phyloP scores from a whole-genome alignment of 2,113 vertebrate species.

The Pelvicachromis taeniatus region DNA sequence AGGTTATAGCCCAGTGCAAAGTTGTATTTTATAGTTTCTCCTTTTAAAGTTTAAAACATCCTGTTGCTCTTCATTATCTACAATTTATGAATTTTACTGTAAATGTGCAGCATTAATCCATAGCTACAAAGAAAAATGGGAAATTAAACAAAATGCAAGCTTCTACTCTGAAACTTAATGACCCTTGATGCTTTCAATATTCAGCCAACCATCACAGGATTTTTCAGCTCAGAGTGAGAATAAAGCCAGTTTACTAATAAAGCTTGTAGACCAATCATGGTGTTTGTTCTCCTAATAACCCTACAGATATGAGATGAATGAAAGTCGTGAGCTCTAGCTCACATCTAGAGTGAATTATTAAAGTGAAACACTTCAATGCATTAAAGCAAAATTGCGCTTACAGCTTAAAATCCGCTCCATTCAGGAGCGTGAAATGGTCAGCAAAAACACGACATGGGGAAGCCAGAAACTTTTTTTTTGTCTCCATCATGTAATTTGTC shows the following conservation, averaged over 20 bases:
- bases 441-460: neutral
- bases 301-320: conserved; percentile 18
- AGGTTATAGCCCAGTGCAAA: neutral
- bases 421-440: neutral
- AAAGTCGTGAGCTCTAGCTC: neutral
- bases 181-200: neutral
- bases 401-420: neutral
- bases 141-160: neutral
- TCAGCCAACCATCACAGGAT: neutral
- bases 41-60: neutral
- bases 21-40: neutral
- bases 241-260: conserved; percentile 15
- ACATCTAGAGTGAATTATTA: neutral
- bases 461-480: neutral
- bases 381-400: neutral
- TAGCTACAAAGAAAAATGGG: neutral
- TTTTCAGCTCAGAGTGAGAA: conserved; percentile 5
- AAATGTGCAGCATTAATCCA: neutral
- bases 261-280: neutral
- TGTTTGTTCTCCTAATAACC: conserved; percentile 16
- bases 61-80: neutral
- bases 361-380: neutral
- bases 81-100: neutral
- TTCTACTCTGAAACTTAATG: neutral
- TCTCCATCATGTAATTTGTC: neutral